Conservation (phyloP, 92 coral and sea anemone genomes). For the Desmophyllum pertusum region DNA sequence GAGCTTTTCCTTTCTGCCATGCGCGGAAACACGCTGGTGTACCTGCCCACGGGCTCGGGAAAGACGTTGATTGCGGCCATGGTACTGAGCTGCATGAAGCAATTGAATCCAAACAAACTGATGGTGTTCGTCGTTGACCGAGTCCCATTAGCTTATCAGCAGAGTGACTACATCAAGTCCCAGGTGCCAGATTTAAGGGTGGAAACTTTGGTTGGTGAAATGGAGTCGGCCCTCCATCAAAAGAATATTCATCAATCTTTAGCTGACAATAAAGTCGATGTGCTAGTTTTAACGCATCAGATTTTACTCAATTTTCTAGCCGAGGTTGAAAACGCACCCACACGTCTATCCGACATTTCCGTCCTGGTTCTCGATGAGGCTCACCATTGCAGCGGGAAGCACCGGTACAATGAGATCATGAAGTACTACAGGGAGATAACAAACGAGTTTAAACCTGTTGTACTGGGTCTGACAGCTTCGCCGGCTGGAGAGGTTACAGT, state of each 20-base stretch:
- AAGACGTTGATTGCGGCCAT: slow-evolving; percentile 95
- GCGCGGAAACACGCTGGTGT: slow-evolving; percentile 84
- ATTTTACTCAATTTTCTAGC: slow-evolving; percentile 83
- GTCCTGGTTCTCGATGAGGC: slow-evolving; percentile 94
- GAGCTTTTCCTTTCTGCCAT: slow-evolving; percentile 76
- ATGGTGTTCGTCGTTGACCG: slow-evolving; percentile 90
- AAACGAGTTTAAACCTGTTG: slow-evolving; percentile 77
- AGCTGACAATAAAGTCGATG: slow-evolving; percentile 66
- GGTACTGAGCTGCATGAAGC: slow-evolving; percentile 90
- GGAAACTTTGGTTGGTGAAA: slow-evolving; percentile 68
- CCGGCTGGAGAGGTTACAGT: slow-evolving; percentile 74
- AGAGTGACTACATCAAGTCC: slow-evolving; percentile 69
- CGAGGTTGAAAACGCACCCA: slow-evolving; percentile 44
- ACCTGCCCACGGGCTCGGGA: slow-evolving; percentile 97
- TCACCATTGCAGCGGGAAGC: slow-evolving; percentile 85
- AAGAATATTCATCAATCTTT: slow-evolving; percentile 55
- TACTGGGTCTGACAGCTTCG: slow-evolving; percentile 91
- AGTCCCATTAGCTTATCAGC: slow-evolving; percentile 87
- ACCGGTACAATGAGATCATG: slow-evolving; percentile 88
- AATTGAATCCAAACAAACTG: slow-evolving; percentile 83
- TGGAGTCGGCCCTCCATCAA: slow-evolving; percentile 33
- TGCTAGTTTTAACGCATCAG: slow-evolving; percentile 91
- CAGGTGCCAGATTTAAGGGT: slow-evolving; percentile 72
- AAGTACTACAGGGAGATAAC: slow-evolving; percentile 42
- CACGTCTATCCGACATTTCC: slow-evolving; percentile 74